phyloP scores from a whole-genome alignment of 1,140 invertebrate genomes.

The Lineus longissimus region DNA sequence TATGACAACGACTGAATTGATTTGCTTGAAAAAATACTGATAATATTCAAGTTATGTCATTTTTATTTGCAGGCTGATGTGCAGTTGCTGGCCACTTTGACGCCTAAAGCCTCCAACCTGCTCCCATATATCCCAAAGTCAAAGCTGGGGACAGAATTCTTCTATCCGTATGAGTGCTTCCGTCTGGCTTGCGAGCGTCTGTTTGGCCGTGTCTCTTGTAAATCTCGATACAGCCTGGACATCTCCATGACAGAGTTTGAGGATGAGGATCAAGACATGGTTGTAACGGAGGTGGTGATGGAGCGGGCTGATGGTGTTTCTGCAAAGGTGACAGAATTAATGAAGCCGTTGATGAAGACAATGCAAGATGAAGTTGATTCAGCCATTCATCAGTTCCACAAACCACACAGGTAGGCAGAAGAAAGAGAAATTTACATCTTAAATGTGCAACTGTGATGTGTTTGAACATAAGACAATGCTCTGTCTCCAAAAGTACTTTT shows the following conservation, averaged over 20 bases:
- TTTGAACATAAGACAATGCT: no score
- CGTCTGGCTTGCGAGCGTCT: slow-evolving; percentile 28
- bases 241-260: slow-evolving; percentile 24
- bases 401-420: slow-evolving; percentile 14
- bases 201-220: slow-evolving; percentile 25
- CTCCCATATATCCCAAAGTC: slow-evolving; percentile 17
- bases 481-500: no score
- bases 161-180: slow-evolving; percentile 30
- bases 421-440: background rate
- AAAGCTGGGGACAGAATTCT: slow-evolving; percentile 19
- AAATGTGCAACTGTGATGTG: no score
- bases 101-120: slow-evolving; percentile 21
- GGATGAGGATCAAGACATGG: slow-evolving; percentile 22
- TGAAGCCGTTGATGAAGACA: slow-evolving; percentile 16
- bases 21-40: no score
- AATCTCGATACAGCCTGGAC: slow-evolving; percentile 23
- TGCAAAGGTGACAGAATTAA: slow-evolving; percentile 19
- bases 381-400: slow-evolving; percentile 24
- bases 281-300: slow-evolving; percentile 27
- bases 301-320: slow-evolving; percentile 25
- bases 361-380: slow-evolving; percentile 20
- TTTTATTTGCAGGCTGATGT: slow-evolving; percentile 21
- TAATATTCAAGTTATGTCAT: background rate
- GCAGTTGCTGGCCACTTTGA: slow-evolving; percentile 19
- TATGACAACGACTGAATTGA: no score